A percentile compares a stretch with the other conserved stretches of the same genome.
These are phyloP conservation scores for Asarcornis scutulata DNA, from an alignment of 2,113 vertebrate genomes.

Conservation along the genomic window DNA sequence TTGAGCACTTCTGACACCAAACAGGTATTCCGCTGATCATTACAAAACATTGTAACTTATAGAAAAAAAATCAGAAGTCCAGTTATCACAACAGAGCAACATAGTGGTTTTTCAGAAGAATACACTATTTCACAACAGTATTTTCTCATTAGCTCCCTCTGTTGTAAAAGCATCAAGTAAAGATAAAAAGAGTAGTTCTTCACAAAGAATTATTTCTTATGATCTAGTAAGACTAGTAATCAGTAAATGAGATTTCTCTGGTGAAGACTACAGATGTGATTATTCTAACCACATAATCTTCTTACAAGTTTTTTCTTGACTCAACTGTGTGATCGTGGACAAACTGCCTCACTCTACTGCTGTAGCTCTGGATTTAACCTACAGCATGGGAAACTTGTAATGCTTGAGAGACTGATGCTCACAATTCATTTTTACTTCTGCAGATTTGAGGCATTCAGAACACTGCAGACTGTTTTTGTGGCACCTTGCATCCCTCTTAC, in stretches of 20 bases:
- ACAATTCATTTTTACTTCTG: background rate
- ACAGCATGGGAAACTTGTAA: background rate
- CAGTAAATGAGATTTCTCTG: background rate
- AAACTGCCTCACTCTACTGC: background rate
- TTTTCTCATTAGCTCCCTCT: background rate
- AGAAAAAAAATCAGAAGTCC: background rate
- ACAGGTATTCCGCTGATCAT: background rate
- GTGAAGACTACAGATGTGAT: background rate
- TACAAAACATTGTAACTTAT: background rate
- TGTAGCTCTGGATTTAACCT: background rate
- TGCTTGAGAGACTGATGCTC: background rate
- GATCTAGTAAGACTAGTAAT: background rate
- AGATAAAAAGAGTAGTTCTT: background rate
- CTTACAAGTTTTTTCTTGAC: background rate
- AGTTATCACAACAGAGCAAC: background rate
- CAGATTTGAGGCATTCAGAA: background rate
- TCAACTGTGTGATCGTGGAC: accelerated
- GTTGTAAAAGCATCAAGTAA: background rate
- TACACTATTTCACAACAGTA: background rate
- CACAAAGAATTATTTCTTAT: background rate
- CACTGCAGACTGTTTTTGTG: accelerated
- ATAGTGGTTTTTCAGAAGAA: background rate
- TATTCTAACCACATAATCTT: background rate
- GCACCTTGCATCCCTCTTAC: constrained; percentile 51
- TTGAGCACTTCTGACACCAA: background rate